Base-by-base conservation (phyloP, 1,140 invertebrate species). In the Drosophila aff. region DNA sequence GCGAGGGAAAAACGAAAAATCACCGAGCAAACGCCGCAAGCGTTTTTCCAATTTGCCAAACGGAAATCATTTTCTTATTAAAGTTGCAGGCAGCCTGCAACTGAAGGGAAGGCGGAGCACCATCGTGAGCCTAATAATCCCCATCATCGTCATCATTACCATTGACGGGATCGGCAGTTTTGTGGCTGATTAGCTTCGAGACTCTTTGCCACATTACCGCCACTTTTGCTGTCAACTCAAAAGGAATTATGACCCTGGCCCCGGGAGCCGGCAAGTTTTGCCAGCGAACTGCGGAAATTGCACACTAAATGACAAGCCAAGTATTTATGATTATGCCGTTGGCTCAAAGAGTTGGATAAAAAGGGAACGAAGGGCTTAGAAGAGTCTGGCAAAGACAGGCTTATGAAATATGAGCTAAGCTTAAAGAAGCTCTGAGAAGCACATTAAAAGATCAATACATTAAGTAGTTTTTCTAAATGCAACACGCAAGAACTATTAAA, bases 11-110 rank as follows among this genome's bases (percentile, higher is more conserved):
- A 58, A 47, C 43, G 65, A 69, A 59, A 65, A 53, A 63, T 41
- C 33, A 67, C 23, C 59, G 38, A 55, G 72, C 55, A 69, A 63
- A 76, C 71, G 66, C 78, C 78, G 63, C 83, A 90, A 90, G 81
- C 84, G 84, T 79, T 90, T 87, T 89, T 89, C 84, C 84, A 89
- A 89, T 89, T 89, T 89, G 84, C 84, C 84, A 90, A 90, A 89
- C 85, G 84, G 84, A 89, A 90, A 89, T 89, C 81, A 89, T 89
- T 89, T 89, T 81, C 84, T 81, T 89, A 89, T 87, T 89, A 89
- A 90, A 89, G 84, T 89, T 89, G 78, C 85, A 89, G 61, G 57
- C 68, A 68, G 62, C 61, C 71, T 75, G 73, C 60, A 76, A 47
- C 15, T 38, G 52, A 71, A 23, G 41, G 31, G 8, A 41, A 15